phyloP scores from a whole-genome alignment of 2,113 vertebrate genomes.

The Irena cyanogastra region DNA sequence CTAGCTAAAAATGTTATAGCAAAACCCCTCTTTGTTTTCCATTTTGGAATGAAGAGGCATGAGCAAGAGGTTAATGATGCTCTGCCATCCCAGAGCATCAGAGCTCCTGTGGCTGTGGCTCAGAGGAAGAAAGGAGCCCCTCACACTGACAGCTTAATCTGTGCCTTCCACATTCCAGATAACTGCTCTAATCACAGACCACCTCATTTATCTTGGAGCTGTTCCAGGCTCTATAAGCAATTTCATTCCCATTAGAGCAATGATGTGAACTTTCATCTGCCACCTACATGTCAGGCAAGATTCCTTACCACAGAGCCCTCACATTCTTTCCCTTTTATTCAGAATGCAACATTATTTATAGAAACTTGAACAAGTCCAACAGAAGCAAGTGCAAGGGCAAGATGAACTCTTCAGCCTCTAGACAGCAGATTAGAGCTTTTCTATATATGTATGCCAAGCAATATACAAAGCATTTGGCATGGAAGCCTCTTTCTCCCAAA shows the following conservation, averaged over 20 bases:
- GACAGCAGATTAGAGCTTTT: background rate
- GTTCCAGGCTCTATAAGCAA: background rate
- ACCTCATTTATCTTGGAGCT: background rate
- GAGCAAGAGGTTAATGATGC: background rate
- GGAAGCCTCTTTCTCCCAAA: background rate
- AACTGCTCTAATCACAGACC: background rate
- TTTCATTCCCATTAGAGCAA: background rate
- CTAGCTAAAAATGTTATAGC: background rate
- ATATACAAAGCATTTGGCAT: background rate
- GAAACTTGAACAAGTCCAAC: background rate
- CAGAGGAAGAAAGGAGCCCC: background rate
- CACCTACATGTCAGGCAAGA: background rate
- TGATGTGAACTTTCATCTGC: constrained; percentile 1
- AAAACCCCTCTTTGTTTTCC: background rate
- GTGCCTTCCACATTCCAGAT: background rate
- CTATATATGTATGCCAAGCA: background rate
- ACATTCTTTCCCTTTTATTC: background rate
- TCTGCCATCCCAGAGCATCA: background rate
- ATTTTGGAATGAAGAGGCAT: background rate
- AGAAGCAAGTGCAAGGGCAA: background rate
- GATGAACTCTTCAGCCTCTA: background rate
- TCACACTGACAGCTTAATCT: background rate
- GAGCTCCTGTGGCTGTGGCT: background rate
- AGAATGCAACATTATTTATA: background rate
- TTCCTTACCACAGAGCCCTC: background rate